Conservation (phyloP, 2,888 invertebrate species). For the Chromoteleia sp. region DNA sequence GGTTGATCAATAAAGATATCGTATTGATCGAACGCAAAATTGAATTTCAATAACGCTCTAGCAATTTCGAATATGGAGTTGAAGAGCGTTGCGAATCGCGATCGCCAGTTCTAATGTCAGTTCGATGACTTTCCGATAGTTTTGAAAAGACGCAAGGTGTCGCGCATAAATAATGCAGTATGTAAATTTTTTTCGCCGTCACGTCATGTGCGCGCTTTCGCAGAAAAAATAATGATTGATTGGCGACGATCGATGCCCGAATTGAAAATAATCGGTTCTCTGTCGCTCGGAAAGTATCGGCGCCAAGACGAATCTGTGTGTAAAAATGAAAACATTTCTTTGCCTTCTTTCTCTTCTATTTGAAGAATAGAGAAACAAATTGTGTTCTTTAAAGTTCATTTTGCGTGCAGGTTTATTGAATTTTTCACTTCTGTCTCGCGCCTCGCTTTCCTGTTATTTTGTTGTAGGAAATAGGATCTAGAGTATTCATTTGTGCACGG, state of each 20-base stretch:
- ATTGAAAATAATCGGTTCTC: conserved; percentile 18
- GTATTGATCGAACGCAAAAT: conserved; percentile 9
- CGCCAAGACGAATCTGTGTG: too few relatives aligned
- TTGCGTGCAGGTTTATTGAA: conserved; percentile 27
- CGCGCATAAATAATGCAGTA: conserved; percentile 77
- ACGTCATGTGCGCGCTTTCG: conserved; percentile 79
- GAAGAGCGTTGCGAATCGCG: conserved; percentile 61
- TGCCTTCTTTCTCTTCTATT: too few relatives aligned
- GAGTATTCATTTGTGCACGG: conserved; percentile 44
- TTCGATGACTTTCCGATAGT: conserved; percentile 84
- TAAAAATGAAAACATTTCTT: too few relatives aligned
- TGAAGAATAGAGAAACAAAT: background rate
- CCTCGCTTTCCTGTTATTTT: conserved; percentile 34
- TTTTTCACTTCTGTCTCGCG: conserved; percentile 16
- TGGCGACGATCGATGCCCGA: conserved; percentile 51
- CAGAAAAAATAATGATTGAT: conserved; percentile 71
- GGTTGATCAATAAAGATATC: conserved; percentile 20
- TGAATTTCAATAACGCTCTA: conserved; percentile 12
- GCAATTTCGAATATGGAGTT: conserved; percentile 24
- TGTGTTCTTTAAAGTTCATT: conserved; percentile 13
- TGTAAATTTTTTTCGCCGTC: conserved; percentile 83
- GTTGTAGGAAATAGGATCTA: conserved; percentile 40
- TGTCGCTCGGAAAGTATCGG: too few relatives aligned
- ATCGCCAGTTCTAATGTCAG: conserved; percentile 78
- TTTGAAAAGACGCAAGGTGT: conserved; percentile 75